Evolutionary conservation across 2,113 vertebrate genomes (phyloP), one percentile per base, ranked within the genome.

Genomic region (Psophia crepitans): DNA sequence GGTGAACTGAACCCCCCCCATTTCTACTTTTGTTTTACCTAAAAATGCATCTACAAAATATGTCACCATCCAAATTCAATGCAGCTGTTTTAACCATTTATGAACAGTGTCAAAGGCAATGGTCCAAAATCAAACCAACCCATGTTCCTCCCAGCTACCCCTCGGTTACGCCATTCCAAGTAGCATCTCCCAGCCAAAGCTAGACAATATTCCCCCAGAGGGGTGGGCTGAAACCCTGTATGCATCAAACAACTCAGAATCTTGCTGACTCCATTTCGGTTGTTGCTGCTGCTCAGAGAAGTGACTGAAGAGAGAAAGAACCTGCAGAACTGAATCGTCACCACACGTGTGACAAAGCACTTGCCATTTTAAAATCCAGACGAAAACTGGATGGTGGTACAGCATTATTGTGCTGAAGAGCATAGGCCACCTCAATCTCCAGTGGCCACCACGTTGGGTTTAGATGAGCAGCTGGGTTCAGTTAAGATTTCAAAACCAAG

Each of bases 91-190:
- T 79, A 73, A 86, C 46, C 8, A 9, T 35, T 83, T 87, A 41
- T 41, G 9, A 88, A 8, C 0, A 0, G 4, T 15, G 3, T 82
- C 60, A 87, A 82, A 84, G 51, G 14, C 57, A 81, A 28, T 17
- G 33, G 35, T 60, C 35, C 44, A 60, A 84, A 89, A 75, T 30
- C 11, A 77, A 92, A 65, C 19, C 32, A 87, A 17, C 5, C 12
- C 5, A 21, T 32, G 33, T 73, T 66, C 56, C 51, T 82, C 26
- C 37, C 12, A 18, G 7, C 65, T 58, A 0, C 53, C 37, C 32
- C 43, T 81, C 24, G 13, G 13, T 51, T 51, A 5, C 24, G 64
- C 10, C 8, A 6, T 90, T 73, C 57, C 0, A 0, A 48, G 9
- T 33, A 54, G 4, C 18, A 54, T 79, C 13, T 93, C 27, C 32